A percentile compares a stretch with the other conserved stretches of the same genome.
phyloP scores from a whole-genome alignment of 2,888 invertebrate species.

The Agonopterix arenella region DNA sequence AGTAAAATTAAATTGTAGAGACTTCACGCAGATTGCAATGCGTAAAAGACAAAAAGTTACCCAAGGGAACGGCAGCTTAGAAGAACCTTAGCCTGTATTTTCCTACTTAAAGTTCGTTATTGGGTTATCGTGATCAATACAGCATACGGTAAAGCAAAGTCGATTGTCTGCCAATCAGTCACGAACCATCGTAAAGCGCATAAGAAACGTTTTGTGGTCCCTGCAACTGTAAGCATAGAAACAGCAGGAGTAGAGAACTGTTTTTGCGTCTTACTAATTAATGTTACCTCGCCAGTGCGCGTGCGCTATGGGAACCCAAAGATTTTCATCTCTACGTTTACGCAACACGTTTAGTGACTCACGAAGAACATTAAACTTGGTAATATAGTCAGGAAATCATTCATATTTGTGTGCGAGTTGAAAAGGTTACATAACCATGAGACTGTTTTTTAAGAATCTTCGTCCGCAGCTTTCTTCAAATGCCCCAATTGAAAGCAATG shows the following conservation, averaged over 20 bases:
- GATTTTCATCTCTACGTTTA: constrained; percentile 11
- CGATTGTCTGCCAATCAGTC: constrained; percentile 25
- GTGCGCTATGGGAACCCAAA: constrained; percentile 12
- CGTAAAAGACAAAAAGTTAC: neutral
- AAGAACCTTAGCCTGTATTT: no score
- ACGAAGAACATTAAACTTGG: constrained; percentile 8
- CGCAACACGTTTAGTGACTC: constrained; percentile 9
- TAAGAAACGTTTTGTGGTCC: constrained; percentile 1
- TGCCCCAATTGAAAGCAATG: no score
- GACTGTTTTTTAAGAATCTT: no score
- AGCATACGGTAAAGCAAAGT: constrained; percentile 12
- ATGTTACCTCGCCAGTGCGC: constrained; percentile 6
- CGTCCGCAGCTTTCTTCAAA: no score
- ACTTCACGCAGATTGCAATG: neutral
- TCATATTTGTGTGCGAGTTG: no score
- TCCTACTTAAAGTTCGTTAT: neutral
- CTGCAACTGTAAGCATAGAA: constrained; percentile 8
- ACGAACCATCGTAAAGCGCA: constrained; percentile 18
- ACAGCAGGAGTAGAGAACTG: constrained; percentile 9
- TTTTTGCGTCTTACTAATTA: constrained; percentile 17
- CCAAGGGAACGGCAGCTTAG: neutral
- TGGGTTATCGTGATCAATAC: constrained; percentile 18
- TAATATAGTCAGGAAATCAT: constrained; percentile 1
- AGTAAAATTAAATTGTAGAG: no score
- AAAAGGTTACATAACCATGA: no score